A percentile compares a stretch with the other conserved stretches of the same genome.
Evolutionary conservation across 2,113 vertebrate species (phyloP).

Genomic region (Rana temporaria): DNA sequence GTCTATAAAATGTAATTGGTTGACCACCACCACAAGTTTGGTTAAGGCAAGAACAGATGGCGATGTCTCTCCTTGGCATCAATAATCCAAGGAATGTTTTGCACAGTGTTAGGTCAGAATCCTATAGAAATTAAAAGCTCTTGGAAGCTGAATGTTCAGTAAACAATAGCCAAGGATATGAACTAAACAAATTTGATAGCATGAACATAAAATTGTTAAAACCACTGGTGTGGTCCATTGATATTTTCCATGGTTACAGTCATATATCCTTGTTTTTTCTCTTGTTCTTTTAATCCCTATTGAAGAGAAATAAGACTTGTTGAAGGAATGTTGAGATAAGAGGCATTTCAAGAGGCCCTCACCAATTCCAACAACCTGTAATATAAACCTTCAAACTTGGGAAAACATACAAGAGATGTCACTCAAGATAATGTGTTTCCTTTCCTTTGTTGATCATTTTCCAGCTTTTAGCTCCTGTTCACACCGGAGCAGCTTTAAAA

Average conservation of each 20-base stretch:
- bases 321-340: slow-evolving; percentile 17
- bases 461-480: no score
- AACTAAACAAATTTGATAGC: not conserved
- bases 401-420: no score
- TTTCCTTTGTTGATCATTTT: no score
- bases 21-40: no score
- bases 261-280: not conserved
- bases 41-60: not conserved
- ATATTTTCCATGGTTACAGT: slow-evolving; percentile 3
- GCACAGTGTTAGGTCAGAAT: no score
- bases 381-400: not conserved
- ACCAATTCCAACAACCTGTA: slow-evolving; percentile 7
- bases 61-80: not conserved
- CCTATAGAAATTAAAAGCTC: not conserved
- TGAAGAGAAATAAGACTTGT: slow-evolving; percentile 9
- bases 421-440: no score
- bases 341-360: slow-evolving; percentile 4
- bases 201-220: no score
- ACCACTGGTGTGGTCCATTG: not conserved
- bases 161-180: not conserved
- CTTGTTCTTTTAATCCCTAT: not conserved
- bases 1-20: no score
- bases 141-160: not conserved
- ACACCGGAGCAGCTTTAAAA: no score
- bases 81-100: not conserved